Evolutionary conservation across 2,888 invertebrate species (phyloP), one percentile per base, ranked within the genome.

Genomic region (Dascillus cervinus): DNA sequence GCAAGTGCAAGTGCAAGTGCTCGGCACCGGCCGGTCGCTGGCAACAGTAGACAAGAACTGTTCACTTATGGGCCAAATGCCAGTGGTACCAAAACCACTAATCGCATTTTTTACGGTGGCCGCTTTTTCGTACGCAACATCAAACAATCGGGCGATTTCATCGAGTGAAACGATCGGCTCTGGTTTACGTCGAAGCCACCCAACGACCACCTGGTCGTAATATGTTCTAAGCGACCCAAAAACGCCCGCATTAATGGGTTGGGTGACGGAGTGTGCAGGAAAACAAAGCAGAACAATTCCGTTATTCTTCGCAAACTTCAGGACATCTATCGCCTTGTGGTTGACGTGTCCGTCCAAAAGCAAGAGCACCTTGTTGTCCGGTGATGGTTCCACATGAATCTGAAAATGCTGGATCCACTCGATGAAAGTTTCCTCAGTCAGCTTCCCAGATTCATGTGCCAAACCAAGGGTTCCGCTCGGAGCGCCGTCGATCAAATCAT

Each of bases 301-400:
- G 44, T 58, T 51, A 4, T 53, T 50, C 39, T 53, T 54, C 14
- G 56, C 56, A 34, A 47, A 44, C 27, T 53, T 42, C 13, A 59
- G 13, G 12, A 27, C 11, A 10, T 32, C 9, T 8, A 26, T 4
- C n/a, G 13, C 12, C 11, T 32, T 32, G 13, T 26, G 25, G n/a
- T 20, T 23, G 20, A n/a, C n/a, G 22, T 23, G 15, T 3, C 29
- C 5, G 22, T 28, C 28, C 14, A 21, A 10, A 9, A 28, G 21
- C 13, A 28, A 21, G 9, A 28, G 11, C 4, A 14, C 20, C 12
- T 28, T 28, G 4, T 22, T 28, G 3, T 28, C 21, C 9, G 28
- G 5, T 13, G 8, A 13, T 3, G 22, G 28, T 11, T 22, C 10
- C 14, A 28, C 22, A 21, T 19, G 20, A 4, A 22, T 28, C n/a